Evolutionary conservation across 2,888 invertebrate species (phyloP), one percentile per base, ranked within the genome.

Genomic region (Spatulosminthurus flaviceps): DNA sequence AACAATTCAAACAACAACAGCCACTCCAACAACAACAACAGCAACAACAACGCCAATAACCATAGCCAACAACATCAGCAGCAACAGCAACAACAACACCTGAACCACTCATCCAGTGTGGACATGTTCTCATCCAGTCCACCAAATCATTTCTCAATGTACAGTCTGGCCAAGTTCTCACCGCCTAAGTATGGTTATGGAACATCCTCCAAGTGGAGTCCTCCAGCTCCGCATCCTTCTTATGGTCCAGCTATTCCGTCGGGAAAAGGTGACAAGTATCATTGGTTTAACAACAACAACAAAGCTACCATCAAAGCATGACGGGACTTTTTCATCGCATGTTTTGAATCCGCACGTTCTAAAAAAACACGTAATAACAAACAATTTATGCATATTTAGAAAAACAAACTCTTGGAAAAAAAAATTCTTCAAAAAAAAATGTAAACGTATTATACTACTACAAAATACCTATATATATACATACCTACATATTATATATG

Each of bases 271-370:
- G 84, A 84, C 80, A 83, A 83, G 81, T 84, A 83, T 75, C 84
- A 84, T 80, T 84, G 84, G 84, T 84, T 84, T 77, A 81, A 81
- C 81, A 84, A 82, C 80, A 73, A 61, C 75, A 84, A 82, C 81
- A 84, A 84, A 81, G 81, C 82, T 71, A 80, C 84, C 42, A 84
- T 84, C 78, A 84, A 84, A 79, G 83, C 84, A 74, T 84, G 75
- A 80, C 34, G 60, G 26, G 69, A 72, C 66, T 64, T 67, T 61
- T 67, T 66, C 70, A 69, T 51, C 74, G 26, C 28, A 76, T 67
- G 67, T 69, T 77, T 69, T 75, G 66, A 75, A 21, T 75, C 74
- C 26, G 60, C 74, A 74, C 74, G 61, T 74, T 74, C 29, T 60
- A 61, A 61, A 29, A 72, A 51, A 72, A 26, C 72, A 72, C 72